Evolutionary conservation across 1,140 invertebrate genomes (phyloP), one percentile per base, ranked within the genome.

Genomic region (Amyelois transitella): DNA sequence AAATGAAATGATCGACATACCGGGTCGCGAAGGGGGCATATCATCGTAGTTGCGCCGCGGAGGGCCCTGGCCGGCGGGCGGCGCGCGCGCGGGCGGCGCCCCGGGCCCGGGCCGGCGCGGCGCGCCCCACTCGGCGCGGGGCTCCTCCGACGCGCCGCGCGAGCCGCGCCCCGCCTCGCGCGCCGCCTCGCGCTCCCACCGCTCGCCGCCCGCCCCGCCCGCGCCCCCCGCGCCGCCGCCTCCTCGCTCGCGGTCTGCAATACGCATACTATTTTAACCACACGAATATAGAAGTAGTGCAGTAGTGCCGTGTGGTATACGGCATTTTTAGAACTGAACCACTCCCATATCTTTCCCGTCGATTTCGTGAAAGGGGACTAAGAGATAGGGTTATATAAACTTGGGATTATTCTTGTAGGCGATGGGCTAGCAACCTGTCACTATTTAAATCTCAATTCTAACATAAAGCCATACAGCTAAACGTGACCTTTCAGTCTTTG

Each of bases 51-150:
- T 77, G 38, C 77, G 69, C 5, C 72, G 61, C 69, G 64, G 87
- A 77, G 65, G 66, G 86, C 88, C 72, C 88, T 77, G 67, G 85
- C 79, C 89, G 83, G 80, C 88, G 54, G 86, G 86, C 84, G 86
- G 82, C 55, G 81, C 86, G 61, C 86, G 89, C 64, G 88, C 86
- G 58, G 81, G 83, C 52, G 82, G 86, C 70, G 77, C 76, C 20
- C 84, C 48, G 55, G 70, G 24, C 66, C 55, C 69, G 17, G 77
- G 60, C 58, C 85, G 79, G 82, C 65, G 67, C 88, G 66, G 60
- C n/a, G 19, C 45, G 19, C 82, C 69, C 89, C 88, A 78, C 69
- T 86, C 83, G 57, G 75, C 70, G 53, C 75, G 81, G 72, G 68
- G 86, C 83, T 79, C 86, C 87, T 75, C 85, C 51, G 58, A 83